These are phyloP conservation scores for Lanius ludovicianus DNA, from an alignment of 2,113 vertebrate species.

Conservation along the genomic window DNA sequence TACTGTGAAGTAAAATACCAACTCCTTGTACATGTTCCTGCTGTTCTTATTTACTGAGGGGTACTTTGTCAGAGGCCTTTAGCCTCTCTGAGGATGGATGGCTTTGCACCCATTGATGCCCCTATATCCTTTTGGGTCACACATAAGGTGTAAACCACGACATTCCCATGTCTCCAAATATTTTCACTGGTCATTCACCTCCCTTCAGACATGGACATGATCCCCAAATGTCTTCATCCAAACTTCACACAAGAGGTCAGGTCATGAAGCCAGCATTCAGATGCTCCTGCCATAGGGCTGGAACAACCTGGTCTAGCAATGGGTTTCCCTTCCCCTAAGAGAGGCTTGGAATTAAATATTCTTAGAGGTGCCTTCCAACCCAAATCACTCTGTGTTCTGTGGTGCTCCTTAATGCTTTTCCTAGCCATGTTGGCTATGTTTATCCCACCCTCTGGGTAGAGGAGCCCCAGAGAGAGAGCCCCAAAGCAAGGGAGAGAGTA, in stretches of 20 bases:
- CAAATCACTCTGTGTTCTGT: background rate
- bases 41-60: background rate
- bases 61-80: background rate
- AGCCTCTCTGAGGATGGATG: background rate
- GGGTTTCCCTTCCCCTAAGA: accelerated
- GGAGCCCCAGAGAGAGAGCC: background rate
- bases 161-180: background rate
- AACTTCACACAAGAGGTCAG: background rate
- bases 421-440: background rate
- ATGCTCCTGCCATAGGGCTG: background rate
- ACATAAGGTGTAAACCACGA: background rate
- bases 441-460: accelerated
- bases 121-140: background rate
- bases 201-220: background rate
- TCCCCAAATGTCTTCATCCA: background rate
- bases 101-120: background rate
- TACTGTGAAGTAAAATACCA: background rate
- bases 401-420: background rate
- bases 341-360: background rate
- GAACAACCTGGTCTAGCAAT: background rate
- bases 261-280: background rate
- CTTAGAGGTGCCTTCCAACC: background rate
- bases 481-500: background rate
- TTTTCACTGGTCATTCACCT: background rate
- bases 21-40: background rate